These are phyloP conservation scores for Psephotus haematonotus DNA, from an alignment of 2,113 vertebrate genomes.

Conservation along the genomic window DNA sequence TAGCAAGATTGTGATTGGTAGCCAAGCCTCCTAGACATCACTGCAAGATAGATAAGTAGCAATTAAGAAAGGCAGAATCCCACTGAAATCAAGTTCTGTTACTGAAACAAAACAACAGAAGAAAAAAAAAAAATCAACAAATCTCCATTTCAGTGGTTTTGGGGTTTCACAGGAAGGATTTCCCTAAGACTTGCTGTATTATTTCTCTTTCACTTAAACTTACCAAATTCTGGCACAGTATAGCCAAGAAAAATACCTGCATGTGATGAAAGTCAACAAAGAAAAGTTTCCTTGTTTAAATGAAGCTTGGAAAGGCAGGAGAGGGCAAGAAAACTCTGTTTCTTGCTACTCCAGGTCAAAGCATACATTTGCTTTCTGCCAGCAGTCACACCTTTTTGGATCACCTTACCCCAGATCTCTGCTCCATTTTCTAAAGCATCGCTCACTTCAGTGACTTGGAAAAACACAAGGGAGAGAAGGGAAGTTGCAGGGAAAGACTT, in stretches of 20 bases:
- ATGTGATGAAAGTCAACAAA: background rate
- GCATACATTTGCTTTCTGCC: background rate
- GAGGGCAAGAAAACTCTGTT: background rate
- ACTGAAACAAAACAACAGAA: background rate
- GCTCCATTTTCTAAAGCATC: background rate
- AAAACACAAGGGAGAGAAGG: accelerated
- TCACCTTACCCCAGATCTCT: background rate
- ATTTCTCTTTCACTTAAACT: background rate
- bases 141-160: background rate
- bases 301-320: background rate
- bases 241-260: background rate
- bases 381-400: background rate
- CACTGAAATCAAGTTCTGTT: background rate
- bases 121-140: background rate
- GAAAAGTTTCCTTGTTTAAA: background rate
- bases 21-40: background rate
- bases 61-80: background rate
- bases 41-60: background rate
- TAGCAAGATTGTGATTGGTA: background rate
- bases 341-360: background rate
- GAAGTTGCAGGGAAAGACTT: background rate
- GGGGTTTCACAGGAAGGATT: background rate
- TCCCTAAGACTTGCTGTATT: background rate
- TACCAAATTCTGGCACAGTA: background rate
- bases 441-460: background rate